Evolutionary conservation across 2,888 invertebrate genomes (phyloP), one percentile per base, ranked within the genome.

Genomic region (Hypena proboscidalis): DNA sequence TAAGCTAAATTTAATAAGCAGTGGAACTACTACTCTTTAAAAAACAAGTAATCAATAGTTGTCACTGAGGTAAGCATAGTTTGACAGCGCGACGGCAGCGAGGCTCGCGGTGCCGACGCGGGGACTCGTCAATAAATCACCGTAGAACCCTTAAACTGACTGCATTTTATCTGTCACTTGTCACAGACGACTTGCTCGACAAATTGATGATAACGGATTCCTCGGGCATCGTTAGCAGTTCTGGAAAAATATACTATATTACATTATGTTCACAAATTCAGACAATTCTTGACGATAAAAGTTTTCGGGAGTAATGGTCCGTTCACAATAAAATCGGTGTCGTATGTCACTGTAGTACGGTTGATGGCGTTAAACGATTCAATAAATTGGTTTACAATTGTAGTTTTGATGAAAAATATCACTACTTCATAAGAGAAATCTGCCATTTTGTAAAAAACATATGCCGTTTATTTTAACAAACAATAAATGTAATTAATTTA

Each of bases 121-220:
- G 54, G 50, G 62, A 36, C 60, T 61, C 65, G 59, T 74, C 74
- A 75, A 81, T 82, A 81, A 82, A 82, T 83, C 81, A 81, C 75
- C 61, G 57, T 44, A 55, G 53, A 50, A 63, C 58, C 64, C 66
- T 63, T 64, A 58, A 66, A 70, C 67, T 58, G 51, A 55, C 77
- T 80, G 81, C 80, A 82, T 81, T 81, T 79, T 80, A 80, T 80
- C 80, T 74, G 72, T 76, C 80, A 74, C 72, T 77, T 74, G 77
- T 74, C 77, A 68, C 65, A 59, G 58, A 38, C 68, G 65, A 66
- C 62, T 55, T 47, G 52, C 61, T 61, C 67, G 70, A 74, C 74
- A 70, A 80, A 79, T 78, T 78, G 79, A 80, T 77, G 78, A 67
- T 70, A 73, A 70, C 64, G 67, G 70, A 71, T 74, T 70, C 65